Evolutionary conservation across 2,113 vertebrate species (phyloP).

Genomic region (Mormyrus lacerda): DNA sequence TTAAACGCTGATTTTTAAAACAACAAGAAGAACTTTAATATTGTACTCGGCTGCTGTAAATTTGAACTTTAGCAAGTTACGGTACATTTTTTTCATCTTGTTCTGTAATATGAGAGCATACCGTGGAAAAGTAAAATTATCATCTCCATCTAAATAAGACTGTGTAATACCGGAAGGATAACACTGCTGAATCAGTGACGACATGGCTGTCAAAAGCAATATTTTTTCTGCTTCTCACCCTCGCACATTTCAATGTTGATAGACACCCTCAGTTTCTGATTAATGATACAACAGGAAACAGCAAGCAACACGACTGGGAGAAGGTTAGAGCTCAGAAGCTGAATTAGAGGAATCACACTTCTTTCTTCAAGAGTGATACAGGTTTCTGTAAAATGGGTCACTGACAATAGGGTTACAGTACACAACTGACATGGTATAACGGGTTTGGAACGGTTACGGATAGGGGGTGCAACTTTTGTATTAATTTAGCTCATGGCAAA

Average conservation of each 20-base stretch:
- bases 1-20: not conserved
- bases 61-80: not conserved
- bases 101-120: not conserved
- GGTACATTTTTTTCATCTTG: not conserved
- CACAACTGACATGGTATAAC: not conserved
- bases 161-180: not conserved
- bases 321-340: not conserved
- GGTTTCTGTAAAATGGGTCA: conserved; percentile 4
- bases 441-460: not conserved
- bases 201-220: not conserved
- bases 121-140: not conserved
- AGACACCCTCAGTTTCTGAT: not conserved
- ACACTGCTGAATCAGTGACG: not conserved
- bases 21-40: not conserved
- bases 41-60: not conserved
- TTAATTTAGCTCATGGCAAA: conserved; percentile 4
- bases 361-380: not conserved
- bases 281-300: not conserved
- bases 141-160: not conserved
- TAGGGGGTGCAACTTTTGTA: not conserved
- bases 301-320: not conserved
- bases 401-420: not conserved
- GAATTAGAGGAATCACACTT: not conserved
- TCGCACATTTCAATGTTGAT: not conserved
- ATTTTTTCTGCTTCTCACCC: not conserved